Conservation (phyloP, 2,113 vertebrate species). For the Elaphurus davidianus region DNA sequence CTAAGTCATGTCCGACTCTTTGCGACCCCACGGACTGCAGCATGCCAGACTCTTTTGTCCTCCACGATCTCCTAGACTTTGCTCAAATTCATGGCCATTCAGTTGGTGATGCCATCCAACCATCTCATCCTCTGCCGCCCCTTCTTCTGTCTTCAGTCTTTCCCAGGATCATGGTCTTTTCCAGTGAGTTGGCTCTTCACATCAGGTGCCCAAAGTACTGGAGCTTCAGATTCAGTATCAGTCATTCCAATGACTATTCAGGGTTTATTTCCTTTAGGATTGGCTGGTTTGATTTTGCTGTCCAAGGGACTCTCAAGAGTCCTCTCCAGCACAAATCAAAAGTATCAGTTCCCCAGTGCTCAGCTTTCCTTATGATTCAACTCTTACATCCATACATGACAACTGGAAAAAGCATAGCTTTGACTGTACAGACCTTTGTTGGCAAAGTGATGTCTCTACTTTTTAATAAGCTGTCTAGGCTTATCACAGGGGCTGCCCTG, state of each 20-base stretch:
- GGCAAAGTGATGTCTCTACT: neutral
- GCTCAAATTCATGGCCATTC: neutral
- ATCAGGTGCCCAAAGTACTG: neutral
- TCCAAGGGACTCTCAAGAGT: neutral
- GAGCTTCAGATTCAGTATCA: neutral
- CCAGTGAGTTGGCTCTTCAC: neutral
- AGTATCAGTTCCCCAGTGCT: neutral
- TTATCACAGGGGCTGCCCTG: neutral
- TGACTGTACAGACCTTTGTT: neutral
- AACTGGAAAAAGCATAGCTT: neutral
- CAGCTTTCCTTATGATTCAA: neutral
- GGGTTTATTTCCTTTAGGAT: neutral
- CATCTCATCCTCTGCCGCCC: neutral
- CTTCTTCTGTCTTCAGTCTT: neutral
- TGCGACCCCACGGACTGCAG: rapidly evolving
- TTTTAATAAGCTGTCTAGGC: neutral
- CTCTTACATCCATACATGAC: neutral
- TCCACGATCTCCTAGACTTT: neutral
- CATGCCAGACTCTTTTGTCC: neutral
- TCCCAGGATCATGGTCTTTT: neutral
- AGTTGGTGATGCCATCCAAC: neutral
- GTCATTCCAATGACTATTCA: neutral
- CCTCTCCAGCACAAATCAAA: neutral
- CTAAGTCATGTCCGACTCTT: neutral
- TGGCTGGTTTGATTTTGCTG: neutral